These are phyloP conservation scores for Rhinoraja longicauda DNA, from an alignment of 2,797 vertebrate species.

Conservation along the genomic window DNA sequence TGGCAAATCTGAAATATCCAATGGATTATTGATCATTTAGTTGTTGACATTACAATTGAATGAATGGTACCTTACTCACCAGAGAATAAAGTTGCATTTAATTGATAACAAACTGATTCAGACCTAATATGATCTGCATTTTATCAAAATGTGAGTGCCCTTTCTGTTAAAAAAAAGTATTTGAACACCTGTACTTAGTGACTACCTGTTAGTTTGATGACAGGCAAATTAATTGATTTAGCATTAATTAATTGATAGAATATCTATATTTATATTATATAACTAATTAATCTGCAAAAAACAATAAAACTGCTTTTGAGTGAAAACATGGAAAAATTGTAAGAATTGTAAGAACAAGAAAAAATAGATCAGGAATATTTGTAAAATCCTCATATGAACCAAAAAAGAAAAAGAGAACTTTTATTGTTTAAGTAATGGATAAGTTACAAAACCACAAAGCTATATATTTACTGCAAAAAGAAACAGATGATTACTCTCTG, in stretches of 20 bases:
- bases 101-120: background rate
- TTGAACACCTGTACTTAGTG: background rate
- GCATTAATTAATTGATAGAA: background rate
- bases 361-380: background rate
- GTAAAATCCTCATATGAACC: background rate
- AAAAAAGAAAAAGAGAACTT: background rate
- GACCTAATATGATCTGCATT: background rate
- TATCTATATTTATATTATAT: background rate
- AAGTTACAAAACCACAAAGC: background rate
- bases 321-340: background rate
- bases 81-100: background rate
- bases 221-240: slow-evolving; percentile 1
- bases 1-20: background rate
- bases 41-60: background rate
- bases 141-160: background rate
- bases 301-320: background rate
- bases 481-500: slow-evolving; percentile 25
- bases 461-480: slow-evolving; percentile 5
- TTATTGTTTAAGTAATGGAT: background rate
- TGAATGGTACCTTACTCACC: background rate
- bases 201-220: background rate
- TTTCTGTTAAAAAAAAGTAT: background rate
- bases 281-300: slow-evolving; percentile 3
- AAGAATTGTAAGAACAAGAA: background rate
- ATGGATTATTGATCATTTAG: background rate